These are phyloP conservation scores for Tetrao urogallus DNA, from an alignment of 2,113 vertebrate genomes.

Conservation along the genomic window DNA sequence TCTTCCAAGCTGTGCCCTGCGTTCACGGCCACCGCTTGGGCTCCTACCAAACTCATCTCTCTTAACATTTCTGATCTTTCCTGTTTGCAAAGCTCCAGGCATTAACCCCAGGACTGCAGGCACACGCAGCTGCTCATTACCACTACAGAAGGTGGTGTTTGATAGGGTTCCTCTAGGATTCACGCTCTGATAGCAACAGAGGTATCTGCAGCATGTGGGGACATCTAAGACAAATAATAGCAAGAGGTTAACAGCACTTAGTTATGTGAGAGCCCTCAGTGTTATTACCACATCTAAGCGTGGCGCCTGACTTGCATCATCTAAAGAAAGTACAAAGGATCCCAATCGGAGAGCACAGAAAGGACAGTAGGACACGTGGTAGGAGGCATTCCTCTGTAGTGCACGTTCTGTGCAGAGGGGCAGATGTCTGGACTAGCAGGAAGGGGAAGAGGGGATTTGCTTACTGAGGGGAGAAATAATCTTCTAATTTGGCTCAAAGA, in stretches of 20 bases:
- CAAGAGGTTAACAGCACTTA: not conserved
- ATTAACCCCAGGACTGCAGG: not conserved
- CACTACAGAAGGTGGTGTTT: not conserved
- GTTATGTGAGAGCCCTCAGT: not conserved
- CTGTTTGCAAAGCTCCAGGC: not conserved
- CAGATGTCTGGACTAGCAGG: not conserved
- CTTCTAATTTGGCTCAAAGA: conserved; percentile 14
- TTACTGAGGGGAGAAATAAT: conserved; percentile 19
- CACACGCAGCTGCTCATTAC: not conserved
- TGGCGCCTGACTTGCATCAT: not conserved
- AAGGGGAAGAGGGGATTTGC: not conserved
- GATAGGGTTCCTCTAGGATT: not conserved
- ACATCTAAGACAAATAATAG: not conserved
- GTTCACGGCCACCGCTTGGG: fast-evolving
- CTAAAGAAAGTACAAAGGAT: not conserved
- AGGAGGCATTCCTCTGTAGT: not conserved
- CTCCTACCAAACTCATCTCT: not conserved
- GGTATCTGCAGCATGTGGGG: not conserved
- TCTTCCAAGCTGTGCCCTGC: not conserved
- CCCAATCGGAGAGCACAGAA: not conserved
- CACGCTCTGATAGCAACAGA: not conserved
- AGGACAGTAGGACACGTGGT: not conserved
- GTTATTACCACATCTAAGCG: not conserved
- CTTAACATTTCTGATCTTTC: not conserved
- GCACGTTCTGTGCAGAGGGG: not conserved